A percentile compares a stretch with the other conserved stretches of the same genome.
Conservation (phyloP, 2,113 vertebrate species). For the Xiphophorus hellerii region DNA sequence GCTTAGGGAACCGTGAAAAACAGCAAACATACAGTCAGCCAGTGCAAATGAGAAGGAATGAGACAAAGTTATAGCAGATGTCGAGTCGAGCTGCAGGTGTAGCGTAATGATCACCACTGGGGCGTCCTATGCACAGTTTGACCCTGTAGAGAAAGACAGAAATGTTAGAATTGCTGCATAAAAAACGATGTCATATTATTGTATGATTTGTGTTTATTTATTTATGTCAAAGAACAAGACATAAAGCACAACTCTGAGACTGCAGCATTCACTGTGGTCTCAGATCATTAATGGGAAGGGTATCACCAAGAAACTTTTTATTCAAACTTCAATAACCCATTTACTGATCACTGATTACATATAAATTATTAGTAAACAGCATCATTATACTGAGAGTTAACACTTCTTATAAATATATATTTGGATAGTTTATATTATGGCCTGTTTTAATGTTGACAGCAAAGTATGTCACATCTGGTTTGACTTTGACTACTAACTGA, state of each 20-base stretch:
- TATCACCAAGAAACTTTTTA: background rate
- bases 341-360: no score
- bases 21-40: conserved; percentile 30
- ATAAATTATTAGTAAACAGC: no score
- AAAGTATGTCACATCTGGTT: no score
- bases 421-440: no score
- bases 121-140: conserved; percentile 34
- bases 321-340: no score
- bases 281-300: no score
- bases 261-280: background rate
- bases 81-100: background rate
- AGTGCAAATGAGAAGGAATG: conserved; percentile 5
- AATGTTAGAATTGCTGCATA: background rate
- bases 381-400: no score
- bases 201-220: background rate
- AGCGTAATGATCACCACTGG: conserved; percentile 56
- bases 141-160: conserved; percentile 45
- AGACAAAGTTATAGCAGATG: background rate
- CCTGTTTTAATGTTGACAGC: no score
- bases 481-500: no score
- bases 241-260: background rate
- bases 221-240: background rate
- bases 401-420: no score
- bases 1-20: conserved; percentile 38
- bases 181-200: background rate